A percentile compares a stretch with the other conserved stretches of the same genome.
phyloP scores from a whole-genome alignment of 2,113 vertebrate genomes.

The Neoarius graeffei region DNA sequence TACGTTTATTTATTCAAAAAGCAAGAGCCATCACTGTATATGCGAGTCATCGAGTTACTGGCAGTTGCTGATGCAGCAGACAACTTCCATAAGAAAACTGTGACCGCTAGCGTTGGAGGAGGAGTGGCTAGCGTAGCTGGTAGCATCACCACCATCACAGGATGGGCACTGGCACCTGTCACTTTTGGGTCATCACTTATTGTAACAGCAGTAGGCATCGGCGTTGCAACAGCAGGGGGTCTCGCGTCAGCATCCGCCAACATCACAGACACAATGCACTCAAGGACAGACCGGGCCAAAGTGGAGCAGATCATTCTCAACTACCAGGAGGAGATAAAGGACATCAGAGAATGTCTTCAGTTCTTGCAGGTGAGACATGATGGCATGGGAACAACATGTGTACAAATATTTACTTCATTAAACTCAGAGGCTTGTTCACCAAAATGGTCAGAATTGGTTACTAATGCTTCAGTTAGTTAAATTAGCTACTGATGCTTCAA shows the following conservation, averaged over 20 bases:
- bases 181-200: conserved; percentile 75
- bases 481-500: not conserved
- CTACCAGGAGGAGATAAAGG: conserved; percentile 70
- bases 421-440: not conserved
- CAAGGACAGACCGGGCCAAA: conserved; percentile 72
- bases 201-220: conserved; percentile 75
- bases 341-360: conserved; percentile 73
- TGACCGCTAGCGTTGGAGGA: conserved; percentile 69
- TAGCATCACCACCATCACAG: conserved; percentile 75
- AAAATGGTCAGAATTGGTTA: not conserved
- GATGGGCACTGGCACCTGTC: conserved; percentile 75
- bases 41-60: conserved; percentile 67
- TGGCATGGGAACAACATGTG: not conserved
- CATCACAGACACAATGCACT: conserved; percentile 76
- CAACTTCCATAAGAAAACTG: conserved; percentile 72
- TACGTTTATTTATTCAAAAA: conserved; percentile 69
- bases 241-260: conserved; percentile 74
- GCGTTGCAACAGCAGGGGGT: conserved; percentile 72
- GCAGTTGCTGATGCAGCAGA: conserved; percentile 68
- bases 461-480: not conserved
- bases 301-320: conserved; percentile 76
- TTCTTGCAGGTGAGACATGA: conserved; percentile 69
- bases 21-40: conserved; percentile 62
- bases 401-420: not conserved
- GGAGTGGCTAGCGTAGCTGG: conserved; percentile 72